These are phyloP conservation scores for Aptenodytes patagonicus DNA, from an alignment of 2,113 vertebrate species.

Conservation along the genomic window DNA sequence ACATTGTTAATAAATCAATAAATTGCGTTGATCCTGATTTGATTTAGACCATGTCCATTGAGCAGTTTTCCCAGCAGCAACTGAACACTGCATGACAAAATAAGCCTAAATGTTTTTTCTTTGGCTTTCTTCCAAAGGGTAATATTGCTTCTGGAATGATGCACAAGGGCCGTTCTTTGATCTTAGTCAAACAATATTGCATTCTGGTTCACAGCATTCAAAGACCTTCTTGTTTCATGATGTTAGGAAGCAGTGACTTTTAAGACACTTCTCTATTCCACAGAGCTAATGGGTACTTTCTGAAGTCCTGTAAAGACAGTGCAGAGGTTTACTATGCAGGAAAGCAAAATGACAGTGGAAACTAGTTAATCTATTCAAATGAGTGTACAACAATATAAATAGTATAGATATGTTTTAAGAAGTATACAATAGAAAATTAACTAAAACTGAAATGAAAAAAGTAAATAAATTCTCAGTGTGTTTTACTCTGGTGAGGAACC, in stretches of 20 bases:
- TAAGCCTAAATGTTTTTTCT: not conserved
- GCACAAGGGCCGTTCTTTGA: not conserved
- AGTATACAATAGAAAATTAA: not conserved
- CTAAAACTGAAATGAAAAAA: not conserved
- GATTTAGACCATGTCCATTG: not conserved
- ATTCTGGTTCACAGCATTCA: not conserved
- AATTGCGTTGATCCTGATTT: not conserved
- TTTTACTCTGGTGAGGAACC: not conserved
- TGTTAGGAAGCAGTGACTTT: not conserved
- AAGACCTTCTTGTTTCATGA: not conserved
- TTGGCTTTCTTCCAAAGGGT: not conserved
- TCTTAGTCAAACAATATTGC: not conserved
- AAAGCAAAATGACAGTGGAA: not conserved
- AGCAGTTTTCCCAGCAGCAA: not conserved
- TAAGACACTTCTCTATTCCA: not conserved
- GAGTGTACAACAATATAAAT: not conserved
- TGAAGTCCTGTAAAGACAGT: not conserved
- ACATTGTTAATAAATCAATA: not conserved
- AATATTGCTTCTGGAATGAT: not conserved
- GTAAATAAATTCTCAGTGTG: not conserved
- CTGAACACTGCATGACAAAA: not conserved
- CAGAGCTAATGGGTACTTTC: not conserved
- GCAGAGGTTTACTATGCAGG: not conserved
- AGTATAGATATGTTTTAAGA: not conserved
- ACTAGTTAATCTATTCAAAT: not conserved